Evolutionary conservation across 2,888 invertebrate species (phyloP).

Genomic region (Euproctis similis): DNA sequence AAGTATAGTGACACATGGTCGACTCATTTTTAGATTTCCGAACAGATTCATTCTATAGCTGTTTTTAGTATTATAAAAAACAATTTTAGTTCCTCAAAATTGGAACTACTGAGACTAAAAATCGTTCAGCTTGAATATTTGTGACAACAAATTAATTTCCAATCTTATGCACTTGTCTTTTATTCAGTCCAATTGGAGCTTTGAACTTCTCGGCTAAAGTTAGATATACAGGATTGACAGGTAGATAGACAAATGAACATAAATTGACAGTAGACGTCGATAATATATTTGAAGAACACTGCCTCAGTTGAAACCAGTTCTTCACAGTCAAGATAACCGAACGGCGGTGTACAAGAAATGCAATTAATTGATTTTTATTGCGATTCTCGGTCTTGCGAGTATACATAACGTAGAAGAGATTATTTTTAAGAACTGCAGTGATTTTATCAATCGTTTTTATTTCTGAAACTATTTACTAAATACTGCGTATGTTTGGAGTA

Average conservation of each 20-base stretch:
- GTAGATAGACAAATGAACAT: conserved; percentile 37
- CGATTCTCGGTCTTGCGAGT: too few relatives aligned
- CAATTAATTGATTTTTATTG: conserved; percentile 24
- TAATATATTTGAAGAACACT: conserved; percentile 15
- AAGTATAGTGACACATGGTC: conserved; percentile 5
- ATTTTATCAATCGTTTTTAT: too few relatives aligned
- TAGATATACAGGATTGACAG: conserved; percentile 37
- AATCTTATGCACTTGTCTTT: conserved; percentile 3
- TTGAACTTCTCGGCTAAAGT: conserved; percentile 27
- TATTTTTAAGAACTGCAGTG: too few relatives aligned
- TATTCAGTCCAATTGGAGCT: conserved; percentile 24
- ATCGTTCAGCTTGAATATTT: too few relatives aligned
- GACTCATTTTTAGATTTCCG: background rate
- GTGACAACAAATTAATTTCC: too few relatives aligned
- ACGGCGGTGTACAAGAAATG: conserved; percentile 17
- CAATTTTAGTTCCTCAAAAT: too few relatives aligned
- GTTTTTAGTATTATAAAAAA: too few relatives aligned
- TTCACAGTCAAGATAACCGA: conserved; percentile 14
- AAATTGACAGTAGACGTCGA: conserved; percentile 31
- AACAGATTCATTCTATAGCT: too few relatives aligned
- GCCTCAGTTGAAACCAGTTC: conserved; percentile 16
- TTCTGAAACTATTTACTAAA: too few relatives aligned
- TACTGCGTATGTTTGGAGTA: too few relatives aligned
- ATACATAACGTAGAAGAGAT: too few relatives aligned
- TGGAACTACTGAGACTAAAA: too few relatives aligned